Base-by-base conservation (phyloP, 2,797 vertebrate species). In the Hippoglossus hippoglossus region DNA sequence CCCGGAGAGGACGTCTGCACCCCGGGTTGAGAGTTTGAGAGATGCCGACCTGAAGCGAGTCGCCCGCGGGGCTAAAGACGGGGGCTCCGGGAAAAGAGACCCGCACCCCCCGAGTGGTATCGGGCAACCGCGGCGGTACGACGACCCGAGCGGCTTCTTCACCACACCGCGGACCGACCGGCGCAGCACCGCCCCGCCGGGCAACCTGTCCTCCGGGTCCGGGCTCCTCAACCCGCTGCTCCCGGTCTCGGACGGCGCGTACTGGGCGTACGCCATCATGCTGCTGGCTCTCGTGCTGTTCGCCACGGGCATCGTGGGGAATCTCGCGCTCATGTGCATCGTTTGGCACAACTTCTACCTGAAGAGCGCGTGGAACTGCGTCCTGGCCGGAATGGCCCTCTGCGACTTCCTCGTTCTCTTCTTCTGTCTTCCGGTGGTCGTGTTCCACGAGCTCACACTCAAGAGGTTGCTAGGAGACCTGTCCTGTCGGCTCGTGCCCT, bases 341-440 rank as follows among this genome's bases (percentile, higher is more conserved):
- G 97, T 99, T 71, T 98, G 97, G 96, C 96, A 99, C 86, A 97
- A 95, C 84, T 95, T 97, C 68, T 95, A 96, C 87, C 93, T 99
- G 93, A 96, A 99, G 92, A 98, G 95, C 0, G 95, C 97, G 58
- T 98, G 97, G 97, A 97, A 99, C 94, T 95, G 96, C 82, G 94
- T 98, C 80, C 94, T 99, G 3, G 97, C 98, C 19, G 96, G 96
- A 7, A 85, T 98, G 79, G 97, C 98, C 2, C 94, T 99, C 79
- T 98, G 97, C 95, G 98, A 99, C 73, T 98, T 99, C 81, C 89
- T 97, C 57, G 94, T 99, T 70, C 96, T 99, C 39, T 97, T 99
- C 87, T 96, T 98, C 92, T 99, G 98, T 80, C 92, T 99, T 1
- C 98, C 98, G 0, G 87, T 99, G 47, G 95, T 99, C 62, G 90